Conservation (phyloP, 2,888 invertebrate genomes). For the Morinoia aosen region DNA sequence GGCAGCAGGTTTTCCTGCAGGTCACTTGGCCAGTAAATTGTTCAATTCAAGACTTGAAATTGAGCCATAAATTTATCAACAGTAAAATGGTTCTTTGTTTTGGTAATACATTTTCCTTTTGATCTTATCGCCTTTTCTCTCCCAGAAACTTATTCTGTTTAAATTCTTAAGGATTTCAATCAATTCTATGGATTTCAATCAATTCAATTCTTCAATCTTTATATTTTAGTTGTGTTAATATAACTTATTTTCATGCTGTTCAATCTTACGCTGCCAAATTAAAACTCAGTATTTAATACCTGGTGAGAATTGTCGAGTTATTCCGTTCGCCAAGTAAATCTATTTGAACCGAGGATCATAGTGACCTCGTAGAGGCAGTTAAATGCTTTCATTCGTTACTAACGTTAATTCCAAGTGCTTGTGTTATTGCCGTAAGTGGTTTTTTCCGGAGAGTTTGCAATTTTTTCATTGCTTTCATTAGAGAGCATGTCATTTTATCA, state of each 20-base stretch:
- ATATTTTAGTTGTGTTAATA: neutral
- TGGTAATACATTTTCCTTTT: neutral
- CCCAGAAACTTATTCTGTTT: neutral
- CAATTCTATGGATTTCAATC: no score
- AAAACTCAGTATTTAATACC: neutral
- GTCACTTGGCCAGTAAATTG: neutral
- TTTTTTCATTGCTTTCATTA: neutral
- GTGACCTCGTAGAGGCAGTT: neutral
- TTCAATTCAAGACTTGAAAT: neutral
- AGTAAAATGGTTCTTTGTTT: neutral
- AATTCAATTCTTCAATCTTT: neutral
- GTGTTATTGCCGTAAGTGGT: neutral
- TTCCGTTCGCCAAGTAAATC: neutral
- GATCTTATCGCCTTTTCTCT: neutral
- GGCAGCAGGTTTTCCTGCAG: neutral
- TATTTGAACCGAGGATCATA: neutral
- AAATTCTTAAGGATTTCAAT: no score
- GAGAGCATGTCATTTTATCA: neutral
- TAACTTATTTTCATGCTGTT: neutral
- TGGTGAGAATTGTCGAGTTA: neutral
- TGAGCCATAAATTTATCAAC: neutral
- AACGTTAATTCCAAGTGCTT: neutral
- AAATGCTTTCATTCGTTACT: neutral
- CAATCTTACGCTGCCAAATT: neutral
- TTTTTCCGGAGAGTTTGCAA: neutral